Conservation (phyloP, 2,888 invertebrate genomes). For the Candidula unifasciata region DNA sequence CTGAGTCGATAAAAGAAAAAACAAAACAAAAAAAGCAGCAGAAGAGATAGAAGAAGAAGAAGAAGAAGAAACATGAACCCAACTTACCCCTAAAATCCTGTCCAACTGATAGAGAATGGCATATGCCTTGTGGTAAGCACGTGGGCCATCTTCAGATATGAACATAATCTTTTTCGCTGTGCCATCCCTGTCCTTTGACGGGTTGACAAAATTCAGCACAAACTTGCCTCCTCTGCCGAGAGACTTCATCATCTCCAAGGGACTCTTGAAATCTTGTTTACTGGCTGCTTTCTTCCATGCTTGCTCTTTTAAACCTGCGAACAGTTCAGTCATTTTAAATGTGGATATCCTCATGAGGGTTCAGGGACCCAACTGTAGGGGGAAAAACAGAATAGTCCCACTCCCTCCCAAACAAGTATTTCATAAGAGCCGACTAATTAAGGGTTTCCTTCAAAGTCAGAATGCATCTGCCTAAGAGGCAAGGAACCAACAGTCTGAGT, state of each 20-base stretch:
- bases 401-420: no score
- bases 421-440: no score
- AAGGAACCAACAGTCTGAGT: no score
- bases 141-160: constrained; percentile 62
- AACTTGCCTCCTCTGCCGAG: constrained; percentile 37
- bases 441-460: no score
- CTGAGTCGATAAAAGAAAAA: no score
- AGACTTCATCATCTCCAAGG: neutral
- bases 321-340: neutral
- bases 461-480: no score
- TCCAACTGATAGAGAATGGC: constrained; percentile 66
- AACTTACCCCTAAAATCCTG: constrained; percentile 68
- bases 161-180: constrained; percentile 58
- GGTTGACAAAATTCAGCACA: neutral
- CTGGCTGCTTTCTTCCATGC: constrained; percentile 25
- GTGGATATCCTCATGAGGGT: no score
- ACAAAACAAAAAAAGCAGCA: no score
- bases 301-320: constrained; percentile 32
- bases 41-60: no score
- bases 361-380: no score
- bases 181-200: neutral
- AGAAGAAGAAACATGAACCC: no score
- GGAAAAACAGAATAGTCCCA: no score
- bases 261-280: neutral
- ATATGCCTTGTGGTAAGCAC: constrained; percentile 63